Evolutionary conservation across 2,797 vertebrate genomes (phyloP), one percentile per base, ranked within the genome.

Genomic region (Taenioides sp.): DNA sequence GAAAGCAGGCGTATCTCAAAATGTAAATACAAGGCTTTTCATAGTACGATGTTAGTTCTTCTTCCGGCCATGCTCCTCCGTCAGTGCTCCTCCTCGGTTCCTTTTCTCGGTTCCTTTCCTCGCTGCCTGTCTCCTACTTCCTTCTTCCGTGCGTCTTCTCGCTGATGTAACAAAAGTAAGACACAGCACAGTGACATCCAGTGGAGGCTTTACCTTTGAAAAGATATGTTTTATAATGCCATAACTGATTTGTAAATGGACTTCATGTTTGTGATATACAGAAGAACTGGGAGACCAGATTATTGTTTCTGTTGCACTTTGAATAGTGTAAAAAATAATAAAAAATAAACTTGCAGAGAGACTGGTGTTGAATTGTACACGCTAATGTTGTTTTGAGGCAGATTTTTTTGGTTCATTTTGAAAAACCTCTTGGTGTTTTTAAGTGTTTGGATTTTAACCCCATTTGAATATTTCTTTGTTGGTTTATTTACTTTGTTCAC

Each of bases 171-270:
- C 84, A 74, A 87, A 83, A 80, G 81, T 80, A 83, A 78, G 82
- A 86, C 84, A 82, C 80, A 86, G 89, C 89, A 84, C 86, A 86
- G 83, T 77, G 5, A 66, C 78, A 80, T 76, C 75, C 76, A 75
- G 78, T 31, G 69, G 81, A 87, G 83, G 83, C 71, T 84, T 86
- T 80, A 78, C 72, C 66, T 84, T 76, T 75, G n/a, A 65, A 80
- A 82, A 77, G 60, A 85, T 74, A 89, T 87, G 87, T 93, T 94
- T 94, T 93, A 85, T 94, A 62, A 93, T 88, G 81, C 82, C 85
- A 88, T 84, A 66, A 88, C 75, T 80, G 80, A 91, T 94, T 93
- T 94, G 84, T 93, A 90, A 83, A 83, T 85, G 60, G 74, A 83
- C 81, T 86, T 71, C 74, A 81, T 87, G 89, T 92, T 92, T 92